Conservation (phyloP, 2,888 invertebrate species). For the Agrotis ipsilon region DNA sequence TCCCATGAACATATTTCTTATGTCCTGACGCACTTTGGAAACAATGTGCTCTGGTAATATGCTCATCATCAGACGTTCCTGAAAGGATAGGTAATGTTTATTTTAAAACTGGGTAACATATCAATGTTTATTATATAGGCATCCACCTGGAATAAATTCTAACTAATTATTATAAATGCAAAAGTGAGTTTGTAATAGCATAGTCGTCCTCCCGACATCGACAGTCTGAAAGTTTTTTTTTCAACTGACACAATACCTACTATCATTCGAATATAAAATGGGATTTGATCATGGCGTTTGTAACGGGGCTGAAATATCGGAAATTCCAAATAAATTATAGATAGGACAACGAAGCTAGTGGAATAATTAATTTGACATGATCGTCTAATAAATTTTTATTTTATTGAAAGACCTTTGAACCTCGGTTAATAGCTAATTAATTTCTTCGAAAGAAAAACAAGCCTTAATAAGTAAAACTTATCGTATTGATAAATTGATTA, state of each 20-base stretch:
- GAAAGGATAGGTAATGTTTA: slow-evolving; percentile 56
- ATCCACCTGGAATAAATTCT: background rate
- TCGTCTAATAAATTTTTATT: background rate
- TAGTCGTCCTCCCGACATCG: too few relatives aligned
- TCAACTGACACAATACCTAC: too few relatives aligned
- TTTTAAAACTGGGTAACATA: background rate
- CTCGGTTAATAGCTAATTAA: too few relatives aligned
- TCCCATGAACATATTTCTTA: slow-evolving; percentile 90
- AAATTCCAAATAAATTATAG: too few relatives aligned
- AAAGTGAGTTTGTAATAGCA: too few relatives aligned
- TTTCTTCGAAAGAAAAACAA: too few relatives aligned
- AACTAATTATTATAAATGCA: background rate
- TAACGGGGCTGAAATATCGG: too few relatives aligned
- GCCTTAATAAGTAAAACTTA: background rate
- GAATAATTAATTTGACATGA: background rate
- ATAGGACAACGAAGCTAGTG: too few relatives aligned
- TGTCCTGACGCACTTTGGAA: slow-evolving; percentile 91
- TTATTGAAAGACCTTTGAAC: background rate
- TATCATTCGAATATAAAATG: too few relatives aligned
- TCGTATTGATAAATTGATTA: background rate
- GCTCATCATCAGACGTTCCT: slow-evolving; percentile 96
- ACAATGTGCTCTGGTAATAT: slow-evolving; percentile 97
- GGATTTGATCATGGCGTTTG: too few relatives aligned
- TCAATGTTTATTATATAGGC: too few relatives aligned
- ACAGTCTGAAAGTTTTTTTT: too few relatives aligned